Base-by-base conservation (phyloP, 2,888 invertebrate genomes). In the Noctua comes region DNA sequence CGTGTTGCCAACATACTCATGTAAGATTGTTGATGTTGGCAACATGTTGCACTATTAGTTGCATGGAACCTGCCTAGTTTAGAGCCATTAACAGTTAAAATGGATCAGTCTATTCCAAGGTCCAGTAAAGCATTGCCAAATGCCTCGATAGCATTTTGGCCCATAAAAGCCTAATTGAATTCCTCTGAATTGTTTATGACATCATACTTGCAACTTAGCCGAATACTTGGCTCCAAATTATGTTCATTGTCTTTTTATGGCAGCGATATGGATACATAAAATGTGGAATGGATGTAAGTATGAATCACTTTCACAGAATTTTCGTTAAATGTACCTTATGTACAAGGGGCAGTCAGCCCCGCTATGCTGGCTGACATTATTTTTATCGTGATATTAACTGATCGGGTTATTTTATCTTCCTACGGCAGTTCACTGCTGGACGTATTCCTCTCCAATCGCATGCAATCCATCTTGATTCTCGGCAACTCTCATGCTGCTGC, bases 191-290 rank as follows among this genome's bases (percentile, higher is more conserved):
- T 8, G 64, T 73, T 5, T 73, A 36, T 74, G 62, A 68, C 62
- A 16, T 74, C 54, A 57, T 31, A 27, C 18, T 73, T 62, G 18
- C 62, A 64, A 62, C 8, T 21, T 43, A n/a, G 7, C n/a, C 13
- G 27, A 48, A 51, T 51, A 11, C 16, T 64, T 64, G 24, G 43
- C 43, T 54, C 4, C 57, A 79, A 48, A 79, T 71, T 16, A 65
- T 65, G 69, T 65, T 65, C 13, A 82, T 76, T 76, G 48, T 43
- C 21, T 59, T 69, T 65, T 69, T 69, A 69, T 65, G 76, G 21
- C 21, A 24, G 16, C 21, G 8, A 31, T 62, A 31, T 31, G 7
- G 31, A 2, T 31, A 10, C 18, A 21, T 36, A 64, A 21, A 64
- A 64, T 64, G 62, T 31, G 10, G 31, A 62, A 31, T 62, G 31